Base-by-base conservation (phyloP, 2,888 invertebrate genomes). In the Hirtodrosophila histrioides region DNA sequence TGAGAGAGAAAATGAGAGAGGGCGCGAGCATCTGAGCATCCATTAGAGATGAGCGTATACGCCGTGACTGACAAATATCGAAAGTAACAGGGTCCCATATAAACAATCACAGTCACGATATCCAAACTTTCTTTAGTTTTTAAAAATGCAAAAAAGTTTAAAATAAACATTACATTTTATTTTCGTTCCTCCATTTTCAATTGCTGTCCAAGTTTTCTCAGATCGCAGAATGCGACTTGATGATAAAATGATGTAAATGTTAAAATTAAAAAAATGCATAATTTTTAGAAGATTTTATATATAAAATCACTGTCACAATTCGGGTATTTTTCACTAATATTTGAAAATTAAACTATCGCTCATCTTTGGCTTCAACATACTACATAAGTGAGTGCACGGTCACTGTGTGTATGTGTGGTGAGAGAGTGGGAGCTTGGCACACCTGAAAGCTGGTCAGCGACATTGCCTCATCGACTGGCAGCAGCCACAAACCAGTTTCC, bases 391-490 rank as follows among this genome's bases (percentile, higher is more conserved):
- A n/a, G 36, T 31, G 11, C 2, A 4, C 3, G 17, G 7, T 12
- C 9, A 31, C 31, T 46, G 48, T 50, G 37, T 10, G 23, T 4
- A 27, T 48, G 11, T 7, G 11, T 41, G n/a, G 31, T 58, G 54
- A 27, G 36, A 49, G 56, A 53, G 43, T 49, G 51, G 51, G 24
- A 49, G 71, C 72, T 72, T 43, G 61, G 67, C 75, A 70, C 83
- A 58, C 65, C 65, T 78, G 78, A 81, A 88, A 83, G 72, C 80
- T 86, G 68, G 80, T 67, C 86, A 88, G 88, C 88, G 68, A 65
- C 88, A 88, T 88, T 88, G 86, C 76, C 80, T 70, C 82, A 88
- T 86, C 64, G 67, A 35, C 45, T 27, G 9, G 7, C 49, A 43
- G 9, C 31, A 31, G 35, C 50, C 23, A 29, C 51, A 44, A 74